A percentile compares a stretch with the other conserved stretches of the same genome.
Conservation (phyloP, 2,113 vertebrate genomes). For the Mystacornis crossleyi region DNA sequence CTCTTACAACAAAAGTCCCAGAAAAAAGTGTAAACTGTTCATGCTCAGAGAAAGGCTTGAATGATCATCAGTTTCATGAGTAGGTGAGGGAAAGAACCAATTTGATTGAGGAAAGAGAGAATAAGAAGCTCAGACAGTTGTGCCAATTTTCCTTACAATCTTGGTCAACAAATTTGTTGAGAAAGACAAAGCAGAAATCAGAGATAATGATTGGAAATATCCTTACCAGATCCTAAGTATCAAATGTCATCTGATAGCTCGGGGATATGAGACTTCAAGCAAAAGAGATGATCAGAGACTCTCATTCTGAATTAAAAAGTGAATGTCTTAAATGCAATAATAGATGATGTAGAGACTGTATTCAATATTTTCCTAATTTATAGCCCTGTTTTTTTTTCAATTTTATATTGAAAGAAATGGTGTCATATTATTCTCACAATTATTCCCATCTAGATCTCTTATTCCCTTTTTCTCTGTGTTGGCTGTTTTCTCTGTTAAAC, state of each 20-base stretch:
- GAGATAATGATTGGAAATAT: background rate
- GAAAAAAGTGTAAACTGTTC: background rate
- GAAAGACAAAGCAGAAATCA: background rate
- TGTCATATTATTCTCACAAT: background rate
- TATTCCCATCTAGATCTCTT: accelerated
- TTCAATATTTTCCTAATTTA: background rate
- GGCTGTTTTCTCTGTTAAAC: background rate
- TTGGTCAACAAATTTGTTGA: background rate
- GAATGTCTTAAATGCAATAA: background rate
- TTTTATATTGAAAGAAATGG: background rate
- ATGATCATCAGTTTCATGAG: background rate
- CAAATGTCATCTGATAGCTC: background rate
- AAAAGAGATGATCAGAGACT: background rate
- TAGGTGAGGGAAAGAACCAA: background rate
- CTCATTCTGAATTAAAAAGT: background rate
- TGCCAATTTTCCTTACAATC: background rate
- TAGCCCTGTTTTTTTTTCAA: background rate
- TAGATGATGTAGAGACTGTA: background rate
- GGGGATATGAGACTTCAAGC: background rate
- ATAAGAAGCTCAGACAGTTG: background rate
- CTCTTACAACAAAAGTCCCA: background rate
- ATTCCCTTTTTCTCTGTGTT: background rate
- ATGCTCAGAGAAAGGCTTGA: background rate
- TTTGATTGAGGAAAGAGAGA: background rate
- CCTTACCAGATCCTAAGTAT: background rate